A percentile compares a stretch with the other conserved stretches of the same genome.
These are phyloP conservation scores for Girardinichthys multiradiatus DNA, from an alignment of 2,113 vertebrate genomes.

Conservation along the genomic window DNA sequence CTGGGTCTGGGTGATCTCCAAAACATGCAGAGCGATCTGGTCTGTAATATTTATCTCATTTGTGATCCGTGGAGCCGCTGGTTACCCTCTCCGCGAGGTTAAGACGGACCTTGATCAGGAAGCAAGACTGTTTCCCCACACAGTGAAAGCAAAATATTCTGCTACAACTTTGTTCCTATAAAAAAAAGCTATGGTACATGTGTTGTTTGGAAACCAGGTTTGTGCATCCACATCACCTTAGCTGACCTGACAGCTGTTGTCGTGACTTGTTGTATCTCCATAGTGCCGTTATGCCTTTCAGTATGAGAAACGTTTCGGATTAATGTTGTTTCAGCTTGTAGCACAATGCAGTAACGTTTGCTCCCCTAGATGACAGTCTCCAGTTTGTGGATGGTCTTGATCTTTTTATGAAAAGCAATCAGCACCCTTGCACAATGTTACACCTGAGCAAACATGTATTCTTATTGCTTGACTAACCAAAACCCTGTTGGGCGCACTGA, in stretches of 20 bases:
- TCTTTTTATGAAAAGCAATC: constrained; percentile 27
- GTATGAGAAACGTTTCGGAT: constrained; percentile 23
- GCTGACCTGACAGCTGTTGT: constrained; percentile 11
- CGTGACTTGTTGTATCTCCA: constrained; percentile 17
- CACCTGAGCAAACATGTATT: constrained; percentile 14
- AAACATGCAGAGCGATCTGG: constrained; percentile 10
- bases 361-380: constrained; percentile 18
- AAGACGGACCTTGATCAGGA: constrained; percentile 4
- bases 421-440: constrained; percentile 33
- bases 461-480: constrained; percentile 33
- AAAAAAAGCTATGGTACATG: constrained; percentile 8
- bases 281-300: constrained; percentile 57
- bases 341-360: constrained; percentile 24
- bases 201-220: constrained; percentile 4
- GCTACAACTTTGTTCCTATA: background rate
- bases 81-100: constrained; percentile 14
- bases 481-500: constrained; percentile 39
- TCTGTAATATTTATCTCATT: constrained; percentile 39
- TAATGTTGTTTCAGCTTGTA: constrained; percentile 45
- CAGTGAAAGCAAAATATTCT: background rate
- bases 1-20: background rate
- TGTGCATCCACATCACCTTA: constrained; percentile 1
- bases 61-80: constrained; percentile 21
- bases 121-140: constrained; percentile 27
- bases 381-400: constrained; percentile 13